A percentile compares a stretch with the other conserved stretches of the same genome.
Conservation (phyloP, 1,140 invertebrate species). For the Diplogasteroides magnus region DNA sequence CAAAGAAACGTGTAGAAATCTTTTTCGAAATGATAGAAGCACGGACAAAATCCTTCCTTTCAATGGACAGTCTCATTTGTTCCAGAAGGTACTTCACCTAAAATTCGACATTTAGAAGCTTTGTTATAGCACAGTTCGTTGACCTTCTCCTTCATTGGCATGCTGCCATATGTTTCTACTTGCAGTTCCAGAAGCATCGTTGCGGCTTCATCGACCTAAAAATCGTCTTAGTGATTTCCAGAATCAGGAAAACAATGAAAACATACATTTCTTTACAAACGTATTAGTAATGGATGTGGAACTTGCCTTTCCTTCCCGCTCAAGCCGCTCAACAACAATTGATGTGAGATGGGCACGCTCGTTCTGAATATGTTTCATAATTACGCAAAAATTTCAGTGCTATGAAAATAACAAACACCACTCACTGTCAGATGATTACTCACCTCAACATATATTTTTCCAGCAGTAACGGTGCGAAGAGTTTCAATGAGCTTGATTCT, state of each 20-base stretch:
- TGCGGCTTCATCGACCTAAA: conserved; percentile 80
- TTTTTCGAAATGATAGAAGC: conserved; percentile 99
- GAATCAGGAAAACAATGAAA: no score
- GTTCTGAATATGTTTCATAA: conserved; percentile 80
- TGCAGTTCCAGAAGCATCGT: conserved; percentile 92
- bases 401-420: background rate
- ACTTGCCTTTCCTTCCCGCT: conserved; percentile 84
- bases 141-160: conserved; percentile 92
- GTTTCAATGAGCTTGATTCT: conserved; percentile 93
- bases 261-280: no score
- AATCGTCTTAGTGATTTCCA: no score
- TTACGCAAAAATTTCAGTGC: no score
- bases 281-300: no score
- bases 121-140: no score
- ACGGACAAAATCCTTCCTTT: conserved; percentile 90
- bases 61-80: conserved; percentile 93
- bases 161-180: conserved; percentile 94
- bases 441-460: conserved; percentile 66
- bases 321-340: conserved; percentile 84
- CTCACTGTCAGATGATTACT: background rate
- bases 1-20: conserved; percentile 94
- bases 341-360: conserved; percentile 91
- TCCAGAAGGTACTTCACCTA: conserved; percentile 80
- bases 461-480: conserved; percentile 86
- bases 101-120: no score